phyloP scores from a whole-genome alignment of 1,140 invertebrate genomes.

The Piezodorus guildinii region DNA sequence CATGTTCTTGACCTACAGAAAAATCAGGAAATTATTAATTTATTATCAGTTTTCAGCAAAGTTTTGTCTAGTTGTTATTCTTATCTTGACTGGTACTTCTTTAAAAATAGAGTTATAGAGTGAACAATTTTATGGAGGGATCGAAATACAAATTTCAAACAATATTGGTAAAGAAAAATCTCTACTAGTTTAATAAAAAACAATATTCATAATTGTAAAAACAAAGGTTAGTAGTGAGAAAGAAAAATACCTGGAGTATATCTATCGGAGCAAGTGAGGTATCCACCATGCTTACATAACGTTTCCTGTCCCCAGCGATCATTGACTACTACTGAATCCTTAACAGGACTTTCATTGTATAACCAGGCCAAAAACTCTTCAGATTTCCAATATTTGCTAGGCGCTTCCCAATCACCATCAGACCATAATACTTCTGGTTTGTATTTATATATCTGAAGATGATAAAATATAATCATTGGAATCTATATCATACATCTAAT shows the following conservation, averaged over 20 bases:
- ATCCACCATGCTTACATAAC: constrained; percentile 78
- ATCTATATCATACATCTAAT: too few species aligned
- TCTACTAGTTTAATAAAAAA: not conserved
- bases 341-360: constrained; percentile 89
- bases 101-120: too few species aligned
- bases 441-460: constrained; percentile 50
- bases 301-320: constrained; percentile 56
- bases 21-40: too few species aligned
- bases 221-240: too few species aligned
- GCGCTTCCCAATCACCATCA: constrained; percentile 80
- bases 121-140: too few species aligned
- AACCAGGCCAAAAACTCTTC: constrained; percentile 80
- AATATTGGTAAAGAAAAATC: not conserved
- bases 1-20: too few species aligned
- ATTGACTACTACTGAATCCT: constrained; percentile 76
- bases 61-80: too few species aligned
- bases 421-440: constrained; percentile 87
- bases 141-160: too few species aligned
- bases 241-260: constrained; percentile 64
- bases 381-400: constrained; percentile 69
- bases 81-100: too few species aligned
- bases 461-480: too few species aligned
- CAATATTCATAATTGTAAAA: not conserved
- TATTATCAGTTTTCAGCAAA: too few species aligned
- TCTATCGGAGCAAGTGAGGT: constrained; percentile 70